phyloP scores from a whole-genome alignment of 2,797 vertebrate species.

The Eospalax fontanierii region DNA sequence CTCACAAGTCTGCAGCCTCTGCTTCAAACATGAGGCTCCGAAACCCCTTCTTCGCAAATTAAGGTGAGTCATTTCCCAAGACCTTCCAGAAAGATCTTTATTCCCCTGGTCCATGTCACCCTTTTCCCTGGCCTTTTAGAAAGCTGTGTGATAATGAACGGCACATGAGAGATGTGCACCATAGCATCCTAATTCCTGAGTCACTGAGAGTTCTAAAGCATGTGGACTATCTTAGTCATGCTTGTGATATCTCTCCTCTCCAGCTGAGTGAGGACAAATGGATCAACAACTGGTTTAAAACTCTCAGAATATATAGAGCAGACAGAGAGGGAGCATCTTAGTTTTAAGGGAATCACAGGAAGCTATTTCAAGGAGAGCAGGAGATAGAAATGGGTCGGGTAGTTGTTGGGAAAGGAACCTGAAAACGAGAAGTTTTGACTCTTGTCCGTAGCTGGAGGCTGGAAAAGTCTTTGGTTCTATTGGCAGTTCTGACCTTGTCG shows the following conservation, averaged over 20 bases:
- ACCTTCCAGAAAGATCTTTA: neutral
- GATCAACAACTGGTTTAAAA: no score
- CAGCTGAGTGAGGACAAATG: fast-evolving
- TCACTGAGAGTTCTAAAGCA: no score
- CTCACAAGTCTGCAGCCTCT: neutral
- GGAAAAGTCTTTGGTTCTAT: no score
- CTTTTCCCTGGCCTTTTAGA: neutral
- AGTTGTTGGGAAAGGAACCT: no score
- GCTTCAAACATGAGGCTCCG: neutral
- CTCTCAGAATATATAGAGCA: fast-evolving
- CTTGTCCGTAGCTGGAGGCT: no score
- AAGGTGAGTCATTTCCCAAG: neutral
- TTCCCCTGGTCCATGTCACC: neutral
- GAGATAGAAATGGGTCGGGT: no score
- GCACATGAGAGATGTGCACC: no score
- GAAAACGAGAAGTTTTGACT: no score
- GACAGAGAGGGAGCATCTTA: fast-evolving
- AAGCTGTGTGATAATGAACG: neutral
- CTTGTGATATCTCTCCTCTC: fast-evolving
- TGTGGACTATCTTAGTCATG: fast-evolving
- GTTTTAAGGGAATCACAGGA: neutral
- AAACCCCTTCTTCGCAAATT: neutral
- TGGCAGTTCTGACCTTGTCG: no score
- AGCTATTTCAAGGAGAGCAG: neutral
- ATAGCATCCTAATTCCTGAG: neutral